Conservation (phyloP, 2,113 vertebrate genomes). For the Phainopepla nitens region DNA sequence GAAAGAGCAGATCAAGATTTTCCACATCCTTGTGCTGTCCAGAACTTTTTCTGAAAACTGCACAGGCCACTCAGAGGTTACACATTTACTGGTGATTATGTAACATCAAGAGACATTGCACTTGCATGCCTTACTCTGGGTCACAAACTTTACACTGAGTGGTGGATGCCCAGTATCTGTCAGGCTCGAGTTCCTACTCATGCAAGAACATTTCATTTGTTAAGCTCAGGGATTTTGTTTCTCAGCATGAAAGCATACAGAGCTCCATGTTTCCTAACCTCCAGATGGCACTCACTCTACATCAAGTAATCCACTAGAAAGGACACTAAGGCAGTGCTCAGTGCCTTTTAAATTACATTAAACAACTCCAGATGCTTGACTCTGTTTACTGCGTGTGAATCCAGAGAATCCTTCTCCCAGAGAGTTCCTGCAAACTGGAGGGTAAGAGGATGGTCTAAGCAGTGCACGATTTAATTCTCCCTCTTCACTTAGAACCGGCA, state of each 20-base stretch:
- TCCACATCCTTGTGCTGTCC: not conserved
- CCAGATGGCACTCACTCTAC: conserved; percentile 48
- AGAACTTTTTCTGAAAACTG: not conserved
- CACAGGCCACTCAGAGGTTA: not conserved
- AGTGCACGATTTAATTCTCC: not conserved
- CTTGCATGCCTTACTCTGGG: not conserved
- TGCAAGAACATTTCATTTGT: not conserved
- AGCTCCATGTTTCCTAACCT: not conserved
- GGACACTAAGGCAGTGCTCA: not conserved
- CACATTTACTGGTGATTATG: not conserved
- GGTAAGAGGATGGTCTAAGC: not conserved
- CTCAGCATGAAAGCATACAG: not conserved
- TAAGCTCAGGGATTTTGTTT: not conserved
- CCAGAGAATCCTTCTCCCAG: not conserved
- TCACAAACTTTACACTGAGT: not conserved
- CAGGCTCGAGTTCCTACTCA: not conserved
- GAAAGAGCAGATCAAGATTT: not conserved
- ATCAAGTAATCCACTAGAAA: not conserved
- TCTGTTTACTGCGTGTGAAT: not conserved
- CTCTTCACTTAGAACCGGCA: not conserved
- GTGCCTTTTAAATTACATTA: not conserved
- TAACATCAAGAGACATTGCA: not conserved
- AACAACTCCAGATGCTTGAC: not conserved
- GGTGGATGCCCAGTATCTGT: not conserved
- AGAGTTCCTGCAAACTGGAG: not conserved